Base-by-base conservation (phyloP, 2,888 invertebrate genomes). In the Cheilosia impressa region DNA sequence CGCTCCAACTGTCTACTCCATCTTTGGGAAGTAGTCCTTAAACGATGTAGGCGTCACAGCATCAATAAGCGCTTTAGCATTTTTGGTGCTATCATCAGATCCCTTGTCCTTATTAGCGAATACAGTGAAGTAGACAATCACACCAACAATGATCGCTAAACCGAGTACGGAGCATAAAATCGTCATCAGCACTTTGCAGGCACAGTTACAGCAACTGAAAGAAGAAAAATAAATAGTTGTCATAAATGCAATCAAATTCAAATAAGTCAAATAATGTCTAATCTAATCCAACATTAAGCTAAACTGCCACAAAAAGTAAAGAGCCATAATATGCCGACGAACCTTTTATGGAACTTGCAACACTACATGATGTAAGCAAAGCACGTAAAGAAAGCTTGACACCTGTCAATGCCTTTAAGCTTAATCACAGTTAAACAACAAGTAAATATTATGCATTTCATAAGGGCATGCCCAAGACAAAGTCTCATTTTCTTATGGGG, bases 201-300 rank as follows among this genome's bases (percentile, higher is more conserved):
- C 91, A 84, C 91, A 91, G 24, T 90, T 88, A 19, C 91, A 91
- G 88, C 91, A 91, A 63, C 91, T 91, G 71, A 41, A 90, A 90
- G 22, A 45, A 50, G 4, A 50, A 17, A 24, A 58, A n/a, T 10
- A n/a, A 27, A 24, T 24, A 4, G 24, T 24, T 15, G 7, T 31
- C n/a, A 17, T 6, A 57, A 58, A 31, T 38, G 9, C 2, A 34
- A 34, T 34, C 10, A 34, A 10, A 34, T 34, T 34, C 10, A 13
- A 13, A 38, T 38, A 38, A 13, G 13, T 38, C 3, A 2, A 13
- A 38, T 34, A 13, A 38, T 34, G 2, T 38, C 9, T 31, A 2
- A 38, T 38, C 2, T 38, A 38, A 38, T 9, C 10, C 34, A 9
- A 34, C 34, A 27, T 34, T 9, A 10, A 34, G 9, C 34, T 1